These are phyloP conservation scores for Emydoidea blandingii DNA, from an alignment of 2,797 vertebrate genomes.

Conservation along the genomic window DNA sequence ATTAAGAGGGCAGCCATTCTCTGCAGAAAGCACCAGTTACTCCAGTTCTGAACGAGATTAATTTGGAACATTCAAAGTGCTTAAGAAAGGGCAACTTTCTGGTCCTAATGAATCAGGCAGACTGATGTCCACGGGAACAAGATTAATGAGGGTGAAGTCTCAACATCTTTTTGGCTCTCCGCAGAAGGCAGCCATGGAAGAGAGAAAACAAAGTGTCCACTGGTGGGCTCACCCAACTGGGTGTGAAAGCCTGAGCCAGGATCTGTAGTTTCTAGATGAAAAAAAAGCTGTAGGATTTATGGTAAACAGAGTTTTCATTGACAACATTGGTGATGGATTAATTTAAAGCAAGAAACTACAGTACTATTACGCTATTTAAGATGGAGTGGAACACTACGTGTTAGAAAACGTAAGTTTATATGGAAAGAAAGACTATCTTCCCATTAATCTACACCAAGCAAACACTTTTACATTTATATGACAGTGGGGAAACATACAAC, in stretches of 20 bases:
- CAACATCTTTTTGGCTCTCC: conserved; percentile 19
- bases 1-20: neutral
- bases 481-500: conserved; percentile 69
- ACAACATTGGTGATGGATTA: conserved; percentile 1
- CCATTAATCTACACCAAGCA: conserved; percentile 34
- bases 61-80: conserved; percentile 23
- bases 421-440: conserved; percentile 39
- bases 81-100: conserved; percentile 17
- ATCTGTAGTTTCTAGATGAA: neutral
- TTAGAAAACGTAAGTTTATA: conserved; percentile 41
- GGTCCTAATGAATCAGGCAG: neutral
- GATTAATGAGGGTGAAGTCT: conserved; percentile 14
- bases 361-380: neutral
- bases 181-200: neutral
- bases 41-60: conserved; percentile 40
- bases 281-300: neutral
- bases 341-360: neutral
- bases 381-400: neutral
- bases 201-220: conserved; percentile 15
- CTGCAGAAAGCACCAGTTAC: neutral
- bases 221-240: neutral
- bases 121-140: neutral
- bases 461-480: conserved; percentile 63
- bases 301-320: neutral
- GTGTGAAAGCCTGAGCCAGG: neutral